Evolutionary conservation across 2,888 invertebrate genomes (phyloP).

Genomic region (Clunio marinus): DNA sequence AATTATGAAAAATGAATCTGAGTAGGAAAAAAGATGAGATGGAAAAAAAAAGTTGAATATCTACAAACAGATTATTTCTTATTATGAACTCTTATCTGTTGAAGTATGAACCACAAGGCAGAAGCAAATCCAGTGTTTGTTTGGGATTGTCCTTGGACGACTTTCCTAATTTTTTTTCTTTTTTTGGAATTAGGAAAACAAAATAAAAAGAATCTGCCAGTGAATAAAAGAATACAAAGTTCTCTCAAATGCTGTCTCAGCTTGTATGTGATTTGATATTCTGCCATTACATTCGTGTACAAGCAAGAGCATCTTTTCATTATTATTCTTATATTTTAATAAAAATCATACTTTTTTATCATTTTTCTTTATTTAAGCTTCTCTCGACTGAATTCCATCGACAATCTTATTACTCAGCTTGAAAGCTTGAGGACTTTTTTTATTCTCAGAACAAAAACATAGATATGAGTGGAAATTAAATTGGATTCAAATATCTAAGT

Average conservation of each 20-base stretch:
- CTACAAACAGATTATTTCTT: neutral
- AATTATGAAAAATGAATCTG: neutral
- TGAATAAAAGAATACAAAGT: no score
- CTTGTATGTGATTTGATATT: neutral
- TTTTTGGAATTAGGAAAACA: no score
- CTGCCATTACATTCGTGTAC: neutral
- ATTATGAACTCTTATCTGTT: neutral
- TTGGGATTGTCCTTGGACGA: no score
- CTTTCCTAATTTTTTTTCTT: no score
- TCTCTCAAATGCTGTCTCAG: no score
- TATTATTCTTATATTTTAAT: neutral
- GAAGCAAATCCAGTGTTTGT: no score
- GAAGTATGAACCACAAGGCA: no score
- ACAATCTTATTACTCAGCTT: no score
- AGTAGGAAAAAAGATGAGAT: neutral
- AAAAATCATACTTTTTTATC: neutral
- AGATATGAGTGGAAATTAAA: neutral
- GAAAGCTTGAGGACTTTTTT: no score
- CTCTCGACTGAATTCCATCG: neutral
- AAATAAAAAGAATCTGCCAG: no score
- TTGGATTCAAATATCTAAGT: neutral
- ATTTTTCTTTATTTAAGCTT: neutral
- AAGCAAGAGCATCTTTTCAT: constrained; percentile 1
- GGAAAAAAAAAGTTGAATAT: neutral
- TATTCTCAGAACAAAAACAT: neutral